Base-by-base conservation (phyloP, 1,140 invertebrate genomes). In the Leptopilina clavipes region DNA sequence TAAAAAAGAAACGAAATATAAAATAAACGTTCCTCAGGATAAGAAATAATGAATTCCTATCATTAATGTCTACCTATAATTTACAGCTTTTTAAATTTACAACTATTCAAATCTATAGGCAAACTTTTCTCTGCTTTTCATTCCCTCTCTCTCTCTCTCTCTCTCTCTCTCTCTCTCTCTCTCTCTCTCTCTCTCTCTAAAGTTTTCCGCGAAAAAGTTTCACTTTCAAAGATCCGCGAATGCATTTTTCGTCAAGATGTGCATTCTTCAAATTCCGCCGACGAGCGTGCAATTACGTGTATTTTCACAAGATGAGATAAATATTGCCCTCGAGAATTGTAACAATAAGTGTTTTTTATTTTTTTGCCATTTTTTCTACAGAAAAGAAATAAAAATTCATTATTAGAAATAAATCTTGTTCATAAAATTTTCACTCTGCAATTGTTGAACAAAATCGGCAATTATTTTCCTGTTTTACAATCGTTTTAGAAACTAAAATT, bases 21-120 rank as follows among this genome's bases (percentile, higher is more conserved):
- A 65, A 65, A 65, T 65, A 25, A 25, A 65, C 22, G n/a, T n/a
- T n/a, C n/a, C n/a, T n/a, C n/a, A n/a, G n/a, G 54, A 65, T 31
- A 31, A 65, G 56, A 65, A 65, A 65, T 14, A 65, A 65, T 65
- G 22, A 65, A 25, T 65, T 65, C 22, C 11, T 12, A 65, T 65
- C 56, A 14, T 65, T 65, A 65, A 65, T 65, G 56, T 14, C 56
- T 65, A 14, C 11, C 56, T 2, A 31, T 25, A 25, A 65, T 65
- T 65, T 31, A 65, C 56, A 65, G 19, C 9, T 19, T 22, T 65
- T 25, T 5, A 19, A 31, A 65, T 65, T 18, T 65, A 22, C 56
- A 25, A 65, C 19, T 65, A 25, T 65, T 25, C 19, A 14, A 65
- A 65, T 65, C 56, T 65, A 14, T 65, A 48, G 45, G 10, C 45